These are phyloP conservation scores for Mobula hypostoma DNA, from an alignment of 2,113 vertebrate species.

Conservation along the genomic window DNA sequence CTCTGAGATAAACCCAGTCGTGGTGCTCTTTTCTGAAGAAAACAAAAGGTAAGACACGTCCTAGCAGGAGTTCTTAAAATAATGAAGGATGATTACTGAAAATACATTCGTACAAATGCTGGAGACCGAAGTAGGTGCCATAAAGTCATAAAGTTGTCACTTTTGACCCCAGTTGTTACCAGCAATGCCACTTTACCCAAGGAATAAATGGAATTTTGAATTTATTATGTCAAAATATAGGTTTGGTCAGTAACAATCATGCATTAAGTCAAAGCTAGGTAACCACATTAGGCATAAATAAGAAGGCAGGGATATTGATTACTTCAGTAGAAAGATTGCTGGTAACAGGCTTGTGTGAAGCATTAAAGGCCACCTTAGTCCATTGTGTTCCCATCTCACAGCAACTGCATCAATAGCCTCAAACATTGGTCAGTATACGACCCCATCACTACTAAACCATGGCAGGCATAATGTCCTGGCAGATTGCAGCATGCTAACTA, in stretches of 20 bases:
- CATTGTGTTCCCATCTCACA: not conserved
- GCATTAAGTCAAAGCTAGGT: not conserved
- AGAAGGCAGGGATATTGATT: not conserved
- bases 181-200: not conserved
- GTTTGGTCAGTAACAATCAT: not conserved
- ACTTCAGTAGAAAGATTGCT: not conserved
- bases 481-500: no score
- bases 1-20: not conserved
- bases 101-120: not conserved
- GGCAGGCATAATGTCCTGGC: no score
- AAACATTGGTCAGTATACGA: no score
- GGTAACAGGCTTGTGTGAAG: not conserved
- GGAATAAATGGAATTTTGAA: no score
- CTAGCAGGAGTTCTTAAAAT: not conserved
- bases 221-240: no score
- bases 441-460: no score
- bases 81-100: not conserved
- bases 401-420: no score
- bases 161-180: not conserved
- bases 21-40: not conserved
- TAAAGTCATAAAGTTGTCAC: not conserved
- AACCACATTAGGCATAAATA: not conserved
- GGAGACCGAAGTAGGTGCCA: not conserved
- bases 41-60: not conserved
- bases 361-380: not conserved